Evolutionary conservation across 2,797 vertebrate species (phyloP).

Genomic region (Trachops cirrhosus): DNA sequence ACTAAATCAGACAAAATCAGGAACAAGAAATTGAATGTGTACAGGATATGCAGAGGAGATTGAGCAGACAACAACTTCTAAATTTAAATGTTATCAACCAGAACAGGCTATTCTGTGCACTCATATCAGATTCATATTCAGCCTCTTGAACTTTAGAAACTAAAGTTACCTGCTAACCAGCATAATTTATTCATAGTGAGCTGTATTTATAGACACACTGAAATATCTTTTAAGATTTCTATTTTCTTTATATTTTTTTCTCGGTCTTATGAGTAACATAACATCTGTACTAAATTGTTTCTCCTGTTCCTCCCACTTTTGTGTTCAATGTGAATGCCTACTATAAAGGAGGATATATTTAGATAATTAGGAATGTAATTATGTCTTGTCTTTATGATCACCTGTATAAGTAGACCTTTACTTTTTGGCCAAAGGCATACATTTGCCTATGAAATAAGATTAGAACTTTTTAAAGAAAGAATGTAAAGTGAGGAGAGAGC

Average conservation of each 20-base stretch:
- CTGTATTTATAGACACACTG: background rate
- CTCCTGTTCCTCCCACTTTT: background rate
- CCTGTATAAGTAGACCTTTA: background rate
- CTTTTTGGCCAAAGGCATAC: background rate
- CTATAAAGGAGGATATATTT: background rate
- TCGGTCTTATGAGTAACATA: background rate
- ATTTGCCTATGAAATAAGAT: background rate
- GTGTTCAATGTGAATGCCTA: background rate
- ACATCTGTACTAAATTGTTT: background rate
- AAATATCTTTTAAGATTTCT: constrained; percentile 2
- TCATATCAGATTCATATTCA: background rate
- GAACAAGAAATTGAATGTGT: background rate
- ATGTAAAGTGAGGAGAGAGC: background rate
- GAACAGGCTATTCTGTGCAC: background rate
- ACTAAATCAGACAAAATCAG: constrained; percentile 46
- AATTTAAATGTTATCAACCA: constrained; percentile 22
- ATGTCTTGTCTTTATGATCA: background rate
- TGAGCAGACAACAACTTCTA: background rate
- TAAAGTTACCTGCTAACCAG: background rate
- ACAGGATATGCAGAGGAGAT: background rate
- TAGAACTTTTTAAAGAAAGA: background rate
- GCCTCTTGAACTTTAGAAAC: background rate
- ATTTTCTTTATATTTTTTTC: background rate
- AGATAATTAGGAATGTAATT: background rate
- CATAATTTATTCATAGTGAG: background rate